Base-by-base conservation (phyloP, 2,113 vertebrate genomes). In the Nycticebus coucang region DNA sequence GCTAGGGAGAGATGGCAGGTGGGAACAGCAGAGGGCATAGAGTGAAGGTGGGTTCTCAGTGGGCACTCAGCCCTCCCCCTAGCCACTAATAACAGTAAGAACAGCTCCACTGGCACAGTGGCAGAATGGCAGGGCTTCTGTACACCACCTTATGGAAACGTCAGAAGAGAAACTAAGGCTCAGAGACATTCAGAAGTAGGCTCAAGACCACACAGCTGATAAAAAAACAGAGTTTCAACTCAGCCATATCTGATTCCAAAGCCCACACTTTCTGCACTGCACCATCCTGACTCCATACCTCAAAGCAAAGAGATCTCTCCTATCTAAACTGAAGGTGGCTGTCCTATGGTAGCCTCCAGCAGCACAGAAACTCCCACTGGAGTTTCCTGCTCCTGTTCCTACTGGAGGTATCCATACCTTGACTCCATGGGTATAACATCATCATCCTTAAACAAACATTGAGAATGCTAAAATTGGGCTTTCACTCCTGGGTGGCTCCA, bases 1-100 rank as follows among this genome's bases (percentile, higher is more conserved):
- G 93, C 98, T 98, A 41, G 30, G 80, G 89, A 96, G 68, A 97
- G 83, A 94, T 5, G 13, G 35, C 50, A 50, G 28, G 69, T 41
- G 17, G 17, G 55, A 92, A 62, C 84, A 93, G 64, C 11, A 35
- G 24, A 8, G 0, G 30, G 37, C 68, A 74, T 0, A 45, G 28
- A 89, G 19, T 7, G 37, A 21, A 96, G 45, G 18, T 62, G 90
- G 84, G 3, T 26, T 88, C 37, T 7, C 28, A 0, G 37, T 1
- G 41, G 83, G 69, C 50, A 0, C 53, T 4, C 17, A 41, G 72
- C 37, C 77, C 41, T 17, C 33, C 77, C 78, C 30, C 45, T 66
- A n/a, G 24, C 7, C 55, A 22, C 75, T 1, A 60, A 28, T 0
- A 41, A 64, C 6, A n/a, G 4, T 6, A 19, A 2, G 24, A 21